A percentile compares a stretch with the other conserved stretches of the same genome.
Conservation (phyloP, 2,113 vertebrate species). For the Promerops cafer region DNA sequence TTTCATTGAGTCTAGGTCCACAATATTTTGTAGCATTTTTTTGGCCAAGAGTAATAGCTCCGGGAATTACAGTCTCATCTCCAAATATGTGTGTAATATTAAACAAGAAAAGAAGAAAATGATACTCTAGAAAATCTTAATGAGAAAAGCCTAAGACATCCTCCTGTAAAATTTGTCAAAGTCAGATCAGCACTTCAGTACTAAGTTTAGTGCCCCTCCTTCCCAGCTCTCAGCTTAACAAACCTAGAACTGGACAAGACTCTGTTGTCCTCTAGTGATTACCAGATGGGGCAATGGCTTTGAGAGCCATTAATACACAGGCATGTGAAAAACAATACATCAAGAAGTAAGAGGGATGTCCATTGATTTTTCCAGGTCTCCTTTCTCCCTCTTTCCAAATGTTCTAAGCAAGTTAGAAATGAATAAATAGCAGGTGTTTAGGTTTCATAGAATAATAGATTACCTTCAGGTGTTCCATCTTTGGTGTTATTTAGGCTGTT, state of each 20-base stretch:
- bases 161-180: not conserved
- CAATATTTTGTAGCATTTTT: not conserved
- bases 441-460: not conserved
- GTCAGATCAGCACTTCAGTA: not conserved
- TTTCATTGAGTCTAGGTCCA: not conserved
- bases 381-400: not conserved
- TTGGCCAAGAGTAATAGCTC: not conserved
- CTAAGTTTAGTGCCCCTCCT: not conserved
- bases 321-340: not conserved
- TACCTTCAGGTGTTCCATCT: not conserved
- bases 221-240: not conserved
- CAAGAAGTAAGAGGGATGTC: not conserved
- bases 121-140: not conserved
- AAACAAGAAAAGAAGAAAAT: not conserved
- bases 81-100: not conserved
- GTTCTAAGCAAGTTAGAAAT: not conserved
- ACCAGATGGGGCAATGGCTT: not conserved
- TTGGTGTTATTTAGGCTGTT: not conserved
- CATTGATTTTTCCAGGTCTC: not conserved
- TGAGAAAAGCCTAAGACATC: not conserved
- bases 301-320: not conserved
- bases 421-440: not conserved
- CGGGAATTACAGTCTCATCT: not conserved
- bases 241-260: not conserved
- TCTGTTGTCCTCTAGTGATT: not conserved